These are phyloP conservation scores for Lutjanus argentimaculatus DNA, from an alignment of 2,797 vertebrate genomes.

Conservation along the genomic window DNA sequence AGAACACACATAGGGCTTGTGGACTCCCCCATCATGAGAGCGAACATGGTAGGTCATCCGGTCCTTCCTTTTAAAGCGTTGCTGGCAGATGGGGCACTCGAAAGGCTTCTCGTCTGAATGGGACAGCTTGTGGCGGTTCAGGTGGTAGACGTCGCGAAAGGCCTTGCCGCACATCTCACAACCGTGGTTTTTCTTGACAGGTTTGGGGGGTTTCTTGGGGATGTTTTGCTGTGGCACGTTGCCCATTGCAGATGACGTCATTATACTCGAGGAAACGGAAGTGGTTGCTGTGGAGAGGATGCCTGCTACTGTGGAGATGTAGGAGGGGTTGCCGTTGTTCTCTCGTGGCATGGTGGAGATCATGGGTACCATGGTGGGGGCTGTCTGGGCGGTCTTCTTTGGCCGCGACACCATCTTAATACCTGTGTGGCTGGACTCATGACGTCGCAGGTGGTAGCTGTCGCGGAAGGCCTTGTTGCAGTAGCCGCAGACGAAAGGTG, in stretches of 20 bases:
- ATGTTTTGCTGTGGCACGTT: constrained; percentile 83
- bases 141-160: constrained; percentile 98
- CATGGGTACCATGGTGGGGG: constrained; percentile 96
- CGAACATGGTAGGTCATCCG: constrained; percentile 99
- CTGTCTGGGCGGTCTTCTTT: constrained; percentile 91
- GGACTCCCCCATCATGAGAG: constrained; percentile 98
- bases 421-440: constrained; percentile 99
- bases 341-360: constrained; percentile 95
- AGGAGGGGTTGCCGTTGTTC: constrained; percentile 90
- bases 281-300: constrained; percentile 96
- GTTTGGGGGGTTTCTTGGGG: constrained; percentile 96
- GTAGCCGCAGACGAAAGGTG: constrained; percentile 98
- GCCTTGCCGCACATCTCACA: constrained; percentile 99
- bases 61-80: constrained; percentile 99
- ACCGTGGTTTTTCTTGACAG: constrained; percentile 98
- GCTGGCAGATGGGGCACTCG: constrained; percentile 98
- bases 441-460: constrained; percentile 99
- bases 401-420: constrained; percentile 99
- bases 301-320: constrained; percentile 96
- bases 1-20: constrained; percentile 98
- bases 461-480: constrained; percentile 99
- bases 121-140: constrained; percentile 98
- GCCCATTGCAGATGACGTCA: constrained; percentile 82
- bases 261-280: constrained; percentile 91
- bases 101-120: constrained; percentile 99